Percentiles rank a stretch among this genome's conserved stretches.
phyloP scores from a whole-genome alignment of 2,888 invertebrate species.

The Apomyelois bistriatella region DNA sequence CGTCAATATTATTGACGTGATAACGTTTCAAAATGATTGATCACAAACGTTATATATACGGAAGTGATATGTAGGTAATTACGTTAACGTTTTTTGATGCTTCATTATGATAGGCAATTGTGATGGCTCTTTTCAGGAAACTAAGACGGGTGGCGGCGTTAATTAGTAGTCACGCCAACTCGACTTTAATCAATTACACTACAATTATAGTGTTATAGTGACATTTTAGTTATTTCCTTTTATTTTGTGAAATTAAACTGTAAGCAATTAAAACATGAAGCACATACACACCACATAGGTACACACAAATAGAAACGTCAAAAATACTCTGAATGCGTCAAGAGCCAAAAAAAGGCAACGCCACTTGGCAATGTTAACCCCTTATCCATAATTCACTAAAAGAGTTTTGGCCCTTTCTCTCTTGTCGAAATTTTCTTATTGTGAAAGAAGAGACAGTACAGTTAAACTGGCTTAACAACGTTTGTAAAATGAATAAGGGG shows the following conservation, averaged over 20 bases:
- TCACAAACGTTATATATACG: background rate
- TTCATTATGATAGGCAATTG: constrained; percentile 1
- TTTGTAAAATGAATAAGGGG: too few relatives aligned
- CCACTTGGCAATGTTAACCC: too few relatives aligned
- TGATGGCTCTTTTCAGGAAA: constrained; percentile 1
- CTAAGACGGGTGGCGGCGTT: background rate
- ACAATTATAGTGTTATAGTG: background rate
- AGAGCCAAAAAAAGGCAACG: too few relatives aligned
- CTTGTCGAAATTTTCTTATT: too few relatives aligned
- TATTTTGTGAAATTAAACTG: background rate
- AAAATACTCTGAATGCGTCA: too few relatives aligned
- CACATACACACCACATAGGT: too few relatives aligned
- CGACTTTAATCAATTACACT: constrained; percentile 5
- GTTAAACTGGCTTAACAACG: too few relatives aligned
- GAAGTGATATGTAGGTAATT: constrained; percentile 2
- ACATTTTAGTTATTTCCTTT: background rate
- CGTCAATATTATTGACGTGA: background rate
- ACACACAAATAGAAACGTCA: too few relatives aligned
- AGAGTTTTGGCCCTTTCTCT: too few relatives aligned
- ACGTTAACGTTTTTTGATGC: constrained; percentile 5
- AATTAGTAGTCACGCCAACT: constrained; percentile 11
- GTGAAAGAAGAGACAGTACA: too few relatives aligned
- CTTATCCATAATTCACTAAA: too few relatives aligned
- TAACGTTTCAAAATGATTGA: constrained; percentile 1
- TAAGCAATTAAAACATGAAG: too few relatives aligned